Evolutionary conservation across 2,888 invertebrate genomes (phyloP), one percentile per base, ranked within the genome.

Genomic region (Lingula anatina): DNA sequence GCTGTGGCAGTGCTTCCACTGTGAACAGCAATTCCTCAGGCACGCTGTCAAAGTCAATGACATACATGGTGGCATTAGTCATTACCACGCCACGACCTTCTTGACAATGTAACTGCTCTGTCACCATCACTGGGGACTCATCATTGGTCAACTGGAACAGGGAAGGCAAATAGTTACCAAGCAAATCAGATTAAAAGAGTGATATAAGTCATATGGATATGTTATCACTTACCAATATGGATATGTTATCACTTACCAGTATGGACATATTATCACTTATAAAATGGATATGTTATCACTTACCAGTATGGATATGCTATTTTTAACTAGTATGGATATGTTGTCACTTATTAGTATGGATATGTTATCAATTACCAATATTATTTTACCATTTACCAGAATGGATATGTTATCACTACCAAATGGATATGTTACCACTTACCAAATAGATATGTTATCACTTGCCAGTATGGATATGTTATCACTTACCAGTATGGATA

Each of bases 361-460:
- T 47, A 78, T 71, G 51, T 75, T 71, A 43, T n/a, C 75, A 59
- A 9, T 61, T 55, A 25, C 64, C 49, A 9, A 61, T 45, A 3
- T 73, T 70, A 18, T 77, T 76, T 12, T 57, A 55, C 40, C 75
- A 71, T 25, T 49, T 56, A 0, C 76, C 75, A 59, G 78, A 77
- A n/a, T 62, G 66, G 3, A 75, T 66, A 50, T 68, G 67, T 54
- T 77, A 73, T 18, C 67, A 59, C 61, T 77, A 76, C 12, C 64
- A 59, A 54, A 77, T 77, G 50, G 59, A 55, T 21, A 78, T 63
- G 48, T 65, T 61, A n/a, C 73, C 71, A 50, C 66, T 64, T 9
- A 66, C 39, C 26, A 77, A 50, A 41, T 73, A 78, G 75, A 23
- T 65, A 61, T 1, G 58, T 55, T 25, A 69, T 64, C 40, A n/a